These are phyloP conservation scores for Zaprionus kolodkinae DNA, from an alignment of 1,140 invertebrate genomes.

Conservation along the genomic window DNA sequence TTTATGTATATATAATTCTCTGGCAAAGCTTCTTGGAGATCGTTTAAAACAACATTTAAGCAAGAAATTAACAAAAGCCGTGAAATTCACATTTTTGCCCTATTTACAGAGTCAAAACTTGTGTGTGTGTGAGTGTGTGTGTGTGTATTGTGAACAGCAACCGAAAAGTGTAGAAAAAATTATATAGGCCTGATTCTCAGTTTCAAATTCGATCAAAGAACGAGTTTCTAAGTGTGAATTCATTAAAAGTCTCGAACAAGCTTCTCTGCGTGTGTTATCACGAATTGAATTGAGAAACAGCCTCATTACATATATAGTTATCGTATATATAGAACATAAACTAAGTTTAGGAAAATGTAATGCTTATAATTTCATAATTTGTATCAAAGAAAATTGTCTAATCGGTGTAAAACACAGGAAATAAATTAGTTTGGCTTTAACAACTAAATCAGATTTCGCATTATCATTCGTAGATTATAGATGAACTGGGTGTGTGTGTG, in stretches of 20 bases:
- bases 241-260: background rate
- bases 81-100: conserved; percentile 30
- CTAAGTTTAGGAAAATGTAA: conserved; percentile 34
- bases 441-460: conserved; percentile 65
- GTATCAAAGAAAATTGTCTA: conserved; percentile 74
- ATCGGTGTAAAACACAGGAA: conserved; percentile 77
- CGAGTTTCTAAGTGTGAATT: background rate
- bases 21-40: conserved; percentile 45
- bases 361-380: conserved; percentile 70
- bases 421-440: conserved; percentile 69
- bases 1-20: background rate
- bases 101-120: conserved; percentile 42
- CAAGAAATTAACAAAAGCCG: conserved; percentile 10
- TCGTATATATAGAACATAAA: conserved; percentile 15
- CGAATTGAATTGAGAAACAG: conserved; percentile 12
- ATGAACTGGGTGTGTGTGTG: conserved; percentile 5
- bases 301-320: conserved; percentile 1
- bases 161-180: conserved; percentile 1
- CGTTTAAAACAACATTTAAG: conserved; percentile 31
- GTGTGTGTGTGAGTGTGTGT: conserved; percentile 9
- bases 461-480: conserved; percentile 51
- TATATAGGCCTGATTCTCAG: background rate
- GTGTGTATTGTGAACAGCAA: conserved; percentile 11
- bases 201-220: background rate
- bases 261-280: background rate